A percentile compares a stretch with the other conserved stretches of the same genome.
Evolutionary conservation across 2,797 vertebrate species (phyloP).

Genomic region (Hemibagrus guttatus): DNA sequence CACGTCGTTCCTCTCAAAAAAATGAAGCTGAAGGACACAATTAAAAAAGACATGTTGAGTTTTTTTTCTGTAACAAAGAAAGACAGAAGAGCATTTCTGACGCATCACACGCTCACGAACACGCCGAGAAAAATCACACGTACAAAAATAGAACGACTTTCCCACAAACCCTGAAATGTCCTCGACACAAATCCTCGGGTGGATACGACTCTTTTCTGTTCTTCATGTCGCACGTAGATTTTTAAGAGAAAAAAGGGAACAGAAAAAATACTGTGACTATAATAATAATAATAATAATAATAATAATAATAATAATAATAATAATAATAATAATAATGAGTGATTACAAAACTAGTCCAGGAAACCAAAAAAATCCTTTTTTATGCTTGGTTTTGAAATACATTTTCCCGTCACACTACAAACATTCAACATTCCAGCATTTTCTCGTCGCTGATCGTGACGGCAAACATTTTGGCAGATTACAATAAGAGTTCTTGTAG

Average conservation of each 20-base stretch:
- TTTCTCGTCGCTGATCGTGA: conserved; percentile 73
- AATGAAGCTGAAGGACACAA: conserved; percentile 18
- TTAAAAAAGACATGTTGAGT: conserved; percentile 60
- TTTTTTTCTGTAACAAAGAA: conserved; percentile 63
- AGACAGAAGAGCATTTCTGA: conserved; percentile 15
- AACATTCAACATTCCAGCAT: conserved; percentile 78
- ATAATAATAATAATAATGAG: conserved; percentile 11
- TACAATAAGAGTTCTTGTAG: conserved; percentile 60
- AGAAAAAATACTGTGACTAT: not conserved
- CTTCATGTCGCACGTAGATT: not conserved
- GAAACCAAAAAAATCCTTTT: conserved; percentile 19
- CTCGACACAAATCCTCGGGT: conserved; percentile 16
- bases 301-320: conserved; percentile 35
- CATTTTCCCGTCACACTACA: conserved; percentile 73
- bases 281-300: conserved; percentile 22
- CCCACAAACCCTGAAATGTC: conserved; percentile 22
- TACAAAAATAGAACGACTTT: conserved; percentile 58
- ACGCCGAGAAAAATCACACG: conserved; percentile 30
- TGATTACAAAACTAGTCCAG: conserved; percentile 32
- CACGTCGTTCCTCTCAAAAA: not conserved
- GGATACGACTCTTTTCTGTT: conserved; percentile 1
- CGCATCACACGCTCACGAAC: not conserved
- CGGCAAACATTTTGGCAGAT: conserved; percentile 69
- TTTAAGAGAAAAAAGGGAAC: not conserved
- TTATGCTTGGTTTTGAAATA: conserved; percentile 63